Evolutionary conservation across 2,797 vertebrate species (phyloP), one percentile per base, ranked within the genome.

Genomic region (Hyperoplus immaculatus): DNA sequence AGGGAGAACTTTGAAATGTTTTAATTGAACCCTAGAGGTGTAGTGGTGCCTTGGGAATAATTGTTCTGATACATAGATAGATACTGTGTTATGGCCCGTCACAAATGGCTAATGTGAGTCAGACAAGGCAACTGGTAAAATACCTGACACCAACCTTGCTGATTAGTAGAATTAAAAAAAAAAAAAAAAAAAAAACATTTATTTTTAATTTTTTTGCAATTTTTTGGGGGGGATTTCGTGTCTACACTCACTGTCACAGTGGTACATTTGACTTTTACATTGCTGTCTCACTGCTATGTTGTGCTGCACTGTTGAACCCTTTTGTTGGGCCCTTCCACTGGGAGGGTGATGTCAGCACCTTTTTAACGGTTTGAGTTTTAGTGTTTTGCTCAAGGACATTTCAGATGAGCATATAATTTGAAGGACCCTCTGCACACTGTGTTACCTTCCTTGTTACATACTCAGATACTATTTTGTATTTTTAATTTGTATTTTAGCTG

Each of bases 11-110:
- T 54, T 58, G 61, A 85, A 63, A 71, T 66, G 43, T 79, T 81
- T 78, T 87, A 93, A 93, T 87, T 88, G 75, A 69, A 77, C 90
- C 70, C 85, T 62, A 53, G 86, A 79, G 90, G 63, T 56, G 45
- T 43, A 75, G 54, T 70, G 45, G 41, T 74, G 43, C 57, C 36
- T 14, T 1, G 16, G 49, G 56, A n/a, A 42, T 58, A 64, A 7
- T 14, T 49, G 50, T 64, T 55, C 46, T 64, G 43, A 9, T 12
- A 50, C 29, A 29, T 29, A 29, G 29, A 29, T 29, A 29, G 29
- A 29, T 29, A 45, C 55, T 49, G 7, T 68, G 18, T 29, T 86
- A 66, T 70, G 16, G 29, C 29, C 29, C 29, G 3, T 29, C 29
- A 29, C 29, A 29, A 29, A 42, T 38, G 41, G 16, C 1, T 71